Evolutionary conservation across 2,888 invertebrate species (phyloP).

Genomic region (Drosophila mercatorum): DNA sequence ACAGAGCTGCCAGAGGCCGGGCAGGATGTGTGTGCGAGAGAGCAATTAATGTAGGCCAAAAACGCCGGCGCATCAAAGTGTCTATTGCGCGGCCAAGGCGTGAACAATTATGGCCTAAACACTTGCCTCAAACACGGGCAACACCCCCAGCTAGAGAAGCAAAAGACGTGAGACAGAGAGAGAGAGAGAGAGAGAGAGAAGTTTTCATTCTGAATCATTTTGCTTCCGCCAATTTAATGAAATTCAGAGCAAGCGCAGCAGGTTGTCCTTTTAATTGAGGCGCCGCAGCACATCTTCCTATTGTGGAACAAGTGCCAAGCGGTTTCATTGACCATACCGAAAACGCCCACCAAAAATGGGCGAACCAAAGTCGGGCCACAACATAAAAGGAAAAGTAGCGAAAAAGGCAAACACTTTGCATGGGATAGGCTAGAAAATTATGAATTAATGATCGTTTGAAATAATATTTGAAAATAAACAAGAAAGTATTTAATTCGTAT

Average conservation of each 20-base stretch:
- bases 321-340: conserved; percentile 55
- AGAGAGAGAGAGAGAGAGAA: background rate
- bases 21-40: conserved; percentile 46
- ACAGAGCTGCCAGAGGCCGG: conserved; percentile 20
- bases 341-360: background rate
- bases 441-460: background rate
- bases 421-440: background rate
- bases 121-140: conserved; percentile 67
- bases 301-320: conserved; percentile 49
- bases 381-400: background rate
- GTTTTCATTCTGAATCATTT: conserved; percentile 20
- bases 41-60: conserved; percentile 54
- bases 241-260: conserved; percentile 68
- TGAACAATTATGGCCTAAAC: conserved; percentile 75
- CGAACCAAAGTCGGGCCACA: conserved; percentile 8
- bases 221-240: conserved; percentile 67
- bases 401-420: conserved; percentile 27
- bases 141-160: conserved; percentile 40
- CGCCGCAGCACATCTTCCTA: conserved; percentile 25
- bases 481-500: no score
- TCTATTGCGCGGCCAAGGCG: conserved; percentile 69
- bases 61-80: conserved; percentile 63
- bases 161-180: background rate
- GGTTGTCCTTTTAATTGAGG: conserved; percentile 72
- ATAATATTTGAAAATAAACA: no score